These are phyloP conservation scores for Globia sparganii DNA, from an alignment of 2,888 invertebrate species.

Conservation along the genomic window DNA sequence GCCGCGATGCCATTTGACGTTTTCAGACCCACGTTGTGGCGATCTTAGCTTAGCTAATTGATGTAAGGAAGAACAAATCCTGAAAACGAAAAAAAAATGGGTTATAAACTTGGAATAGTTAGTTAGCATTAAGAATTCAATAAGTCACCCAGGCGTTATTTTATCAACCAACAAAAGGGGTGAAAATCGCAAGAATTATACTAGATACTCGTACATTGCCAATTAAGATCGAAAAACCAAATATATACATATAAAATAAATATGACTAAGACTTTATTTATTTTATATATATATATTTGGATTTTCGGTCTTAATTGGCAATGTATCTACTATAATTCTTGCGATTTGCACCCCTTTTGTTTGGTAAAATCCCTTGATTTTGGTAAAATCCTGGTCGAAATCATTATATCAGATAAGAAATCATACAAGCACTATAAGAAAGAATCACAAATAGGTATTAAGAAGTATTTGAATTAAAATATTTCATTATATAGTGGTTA, in stretches of 20 bases:
- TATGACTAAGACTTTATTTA: too few relatives aligned
- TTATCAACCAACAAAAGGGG: background rate
- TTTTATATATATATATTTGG: too few relatives aligned
- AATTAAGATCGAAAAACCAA: background rate
- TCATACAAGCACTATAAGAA: background rate
- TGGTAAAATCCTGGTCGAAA: background rate
- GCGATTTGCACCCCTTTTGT: too few relatives aligned
- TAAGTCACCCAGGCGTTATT: background rate
- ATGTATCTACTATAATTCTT: too few relatives aligned
- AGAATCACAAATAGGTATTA: too few relatives aligned
- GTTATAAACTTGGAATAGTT: too few relatives aligned
- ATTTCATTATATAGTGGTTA: slow-evolving; percentile 4
- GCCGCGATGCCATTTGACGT: background rate
- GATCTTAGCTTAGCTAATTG: background rate
- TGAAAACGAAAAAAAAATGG: too few relatives aligned
- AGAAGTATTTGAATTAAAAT: background rate
- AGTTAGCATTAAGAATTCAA: background rate
- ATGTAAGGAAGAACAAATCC: too few relatives aligned
- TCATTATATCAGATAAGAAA: background rate
- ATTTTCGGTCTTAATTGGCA: too few relatives aligned
- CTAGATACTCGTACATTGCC: background rate
- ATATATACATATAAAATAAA: too few relatives aligned
- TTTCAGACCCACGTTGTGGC: background rate
- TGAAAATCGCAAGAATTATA: background rate
- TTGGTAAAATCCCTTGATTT: too few relatives aligned